Evolutionary conservation across 2,797 vertebrate species (phyloP), one percentile per base, ranked within the genome.

Genomic region (Hirundo rustica): DNA sequence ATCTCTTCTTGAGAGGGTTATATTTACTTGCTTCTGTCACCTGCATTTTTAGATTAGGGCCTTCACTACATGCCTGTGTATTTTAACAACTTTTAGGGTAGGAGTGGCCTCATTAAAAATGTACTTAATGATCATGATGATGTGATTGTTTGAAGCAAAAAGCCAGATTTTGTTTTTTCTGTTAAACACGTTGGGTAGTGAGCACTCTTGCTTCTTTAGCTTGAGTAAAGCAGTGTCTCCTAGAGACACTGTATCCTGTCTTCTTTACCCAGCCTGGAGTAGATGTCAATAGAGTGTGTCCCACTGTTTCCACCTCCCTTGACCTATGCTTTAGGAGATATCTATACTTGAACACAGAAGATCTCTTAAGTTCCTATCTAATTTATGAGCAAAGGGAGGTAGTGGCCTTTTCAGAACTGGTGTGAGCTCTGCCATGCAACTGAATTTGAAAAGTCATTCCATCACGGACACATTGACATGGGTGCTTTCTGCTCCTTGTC

Each of bases 401-500:
- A 54, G 13, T 54, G 30, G 6, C 29, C n/a, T 45, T 76, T 70
- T 70, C 27, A 83, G 61, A 71, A 57, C 5, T 73, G 32, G 1
- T 76, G 18, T 23, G 19, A 88, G 7, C 48, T 86, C 32, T 79
- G 30, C 27, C 65, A 4, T 15, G 19, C 19, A 40, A 57, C 17
- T 54, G 48, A 77, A 71, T 77, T 83, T 40, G 29, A 75, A 60
- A 89, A 72, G 38, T 57, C 54, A 12, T 78, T 87, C 32, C 4
- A 34, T 27, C 12, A 47, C 7, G 77, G 23, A 27, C 4, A n/a
- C 0, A 0, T 68, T 65, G 32, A 42, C 0, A 0, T 68, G 27
- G 4, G 38, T 87, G 30, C 44, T 66, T 78, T 65, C 30, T 77
- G 66, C 13, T 87, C 18, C 62, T 65, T 50, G 15, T 71, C 34